Evolutionary conservation across 1,140 invertebrate species (phyloP).

Genomic region (Spodoptera frugiperda): DNA sequence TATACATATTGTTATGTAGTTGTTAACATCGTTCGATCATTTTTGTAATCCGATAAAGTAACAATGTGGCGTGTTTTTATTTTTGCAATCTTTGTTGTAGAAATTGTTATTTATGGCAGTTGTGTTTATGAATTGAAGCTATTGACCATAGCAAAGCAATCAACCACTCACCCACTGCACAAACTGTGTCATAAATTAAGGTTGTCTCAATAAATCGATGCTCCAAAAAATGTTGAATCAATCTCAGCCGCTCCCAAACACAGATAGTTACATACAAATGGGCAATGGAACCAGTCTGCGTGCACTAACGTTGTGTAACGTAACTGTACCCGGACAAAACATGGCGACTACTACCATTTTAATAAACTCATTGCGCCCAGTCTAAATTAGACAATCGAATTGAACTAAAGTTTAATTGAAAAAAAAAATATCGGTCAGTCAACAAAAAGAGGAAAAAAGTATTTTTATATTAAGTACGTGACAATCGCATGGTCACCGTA

Average conservation of each 20-base stretch:
- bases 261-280: conserved; percentile 6
- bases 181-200: no score
- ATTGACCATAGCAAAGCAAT: no score
- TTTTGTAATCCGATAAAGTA: background rate
- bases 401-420: conserved; percentile 45
- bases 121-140: no score
- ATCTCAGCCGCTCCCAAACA: conserved; percentile 28
- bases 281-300: background rate
- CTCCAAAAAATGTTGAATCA: conserved; percentile 8
- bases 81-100: background rate
- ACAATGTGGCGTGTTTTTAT: background rate
- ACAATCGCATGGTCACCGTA: conserved; percentile 61
- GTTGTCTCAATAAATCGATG: background rate
- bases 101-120: no score
- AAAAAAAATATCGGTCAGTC: conserved; percentile 47
- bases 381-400: conserved; percentile 43
- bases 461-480: conserved; percentile 55
- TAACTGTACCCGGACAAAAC: conserved; percentile 44
- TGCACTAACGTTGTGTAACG: conserved; percentile 36
- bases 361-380: conserved; percentile 40
- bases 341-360: conserved; percentile 30
- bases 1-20: background rate
- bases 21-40: background rate
- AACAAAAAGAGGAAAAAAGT: conserved; percentile 39
- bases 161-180: no score